Conservation (phyloP, 2,797 vertebrate genomes). For the Manis javanica region DNA sequence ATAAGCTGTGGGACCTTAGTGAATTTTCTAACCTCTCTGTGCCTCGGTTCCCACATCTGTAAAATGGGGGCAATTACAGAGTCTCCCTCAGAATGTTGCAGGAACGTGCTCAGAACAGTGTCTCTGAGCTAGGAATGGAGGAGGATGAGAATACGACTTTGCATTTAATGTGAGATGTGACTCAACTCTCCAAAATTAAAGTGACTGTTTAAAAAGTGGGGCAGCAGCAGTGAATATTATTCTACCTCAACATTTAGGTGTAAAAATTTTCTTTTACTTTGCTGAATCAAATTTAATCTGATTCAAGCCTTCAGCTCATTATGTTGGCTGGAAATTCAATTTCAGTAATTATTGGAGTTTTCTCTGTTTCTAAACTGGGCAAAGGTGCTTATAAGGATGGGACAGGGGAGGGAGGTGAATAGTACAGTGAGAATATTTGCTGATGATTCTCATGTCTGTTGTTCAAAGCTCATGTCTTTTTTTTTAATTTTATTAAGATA, state of each 20-base stretch:
- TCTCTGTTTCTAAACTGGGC: background rate
- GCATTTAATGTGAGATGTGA: slow-evolving; percentile 71
- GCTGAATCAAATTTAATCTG: slow-evolving; percentile 52
- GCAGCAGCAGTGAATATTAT: slow-evolving; percentile 49
- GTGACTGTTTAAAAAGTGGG: slow-evolving; percentile 71
- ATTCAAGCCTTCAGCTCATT: slow-evolving; percentile 7
- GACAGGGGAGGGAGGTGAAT: background rate
- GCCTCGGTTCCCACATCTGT: slow-evolving; percentile 22
- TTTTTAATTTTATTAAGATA: background rate
- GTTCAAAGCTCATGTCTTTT: background rate
- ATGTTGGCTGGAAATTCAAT: background rate
- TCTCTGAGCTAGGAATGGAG: slow-evolving; percentile 56
- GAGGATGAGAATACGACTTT: slow-evolving; percentile 65
- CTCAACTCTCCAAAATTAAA: slow-evolving; percentile 62
- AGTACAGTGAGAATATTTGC: background rate
- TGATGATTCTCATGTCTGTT: background rate
- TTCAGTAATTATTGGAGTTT: background rate
- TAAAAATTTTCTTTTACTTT: slow-evolving; percentile 59
- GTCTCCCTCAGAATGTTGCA: background rate
- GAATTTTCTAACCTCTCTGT: background rate
- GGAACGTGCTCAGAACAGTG: background rate
- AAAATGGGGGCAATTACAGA: background rate
- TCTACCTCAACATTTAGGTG: slow-evolving; percentile 48
- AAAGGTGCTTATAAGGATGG: background rate
- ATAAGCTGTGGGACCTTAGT: background rate